A percentile compares a stretch with the other conserved stretches of the same genome.
phyloP scores from a whole-genome alignment of 2,888 invertebrate species.

The Drosophila tanythrix region DNA sequence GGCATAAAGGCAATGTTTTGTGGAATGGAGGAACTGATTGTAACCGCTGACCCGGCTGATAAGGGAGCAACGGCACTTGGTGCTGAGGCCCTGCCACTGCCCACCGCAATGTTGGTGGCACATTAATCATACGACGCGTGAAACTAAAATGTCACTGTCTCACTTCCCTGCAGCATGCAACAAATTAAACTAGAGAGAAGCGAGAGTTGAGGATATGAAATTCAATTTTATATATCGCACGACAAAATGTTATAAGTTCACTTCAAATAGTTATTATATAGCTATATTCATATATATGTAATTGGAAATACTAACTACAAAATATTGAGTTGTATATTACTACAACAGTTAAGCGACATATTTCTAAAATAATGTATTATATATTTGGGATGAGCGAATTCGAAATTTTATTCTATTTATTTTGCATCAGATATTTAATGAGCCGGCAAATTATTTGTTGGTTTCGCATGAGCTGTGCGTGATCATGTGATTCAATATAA shows the following conservation, averaged over 20 bases:
- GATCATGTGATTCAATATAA: conserved; percentile 24
- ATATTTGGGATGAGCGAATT: conserved; percentile 10
- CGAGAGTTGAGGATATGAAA: neutral
- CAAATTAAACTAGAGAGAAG: neutral
- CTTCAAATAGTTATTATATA: neutral
- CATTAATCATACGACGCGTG: conserved; percentile 36
- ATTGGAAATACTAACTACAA: neutral
- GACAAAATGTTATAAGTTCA: neutral
- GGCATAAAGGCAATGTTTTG: conserved; percentile 1
- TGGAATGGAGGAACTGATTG: conserved; percentile 1
- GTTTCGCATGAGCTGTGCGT: conserved; percentile 12
- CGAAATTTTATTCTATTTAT: neutral
- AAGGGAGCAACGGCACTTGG: neutral
- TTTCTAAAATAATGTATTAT: neutral
- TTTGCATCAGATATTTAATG: conserved; percentile 17
- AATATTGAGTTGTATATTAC: neutral
- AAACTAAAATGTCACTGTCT: neutral
- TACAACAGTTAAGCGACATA: no score
- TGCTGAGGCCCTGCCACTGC: neutral
- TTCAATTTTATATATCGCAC: neutral
- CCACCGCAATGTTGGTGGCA: neutral
- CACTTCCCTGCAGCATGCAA: neutral
- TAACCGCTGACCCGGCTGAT: conserved; percentile 9
- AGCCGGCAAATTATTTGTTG: conserved; percentile 14
- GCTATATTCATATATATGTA: neutral